phyloP scores from a whole-genome alignment of 1,140 invertebrate species.

The Ips typographus region DNA sequence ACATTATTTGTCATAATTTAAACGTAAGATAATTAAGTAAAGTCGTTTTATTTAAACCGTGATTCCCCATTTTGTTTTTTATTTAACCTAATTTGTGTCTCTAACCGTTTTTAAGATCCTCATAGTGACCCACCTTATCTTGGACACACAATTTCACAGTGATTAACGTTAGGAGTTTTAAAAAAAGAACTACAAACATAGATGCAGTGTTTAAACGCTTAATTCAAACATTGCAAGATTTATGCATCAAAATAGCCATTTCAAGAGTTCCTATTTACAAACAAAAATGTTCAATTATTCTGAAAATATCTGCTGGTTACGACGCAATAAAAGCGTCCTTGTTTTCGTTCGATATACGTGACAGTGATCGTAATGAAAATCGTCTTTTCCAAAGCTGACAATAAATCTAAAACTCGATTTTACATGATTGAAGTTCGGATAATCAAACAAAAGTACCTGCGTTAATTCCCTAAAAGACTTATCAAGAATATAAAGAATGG shows the following conservation, averaged over 20 bases:
- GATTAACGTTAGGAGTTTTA: not conserved
- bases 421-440: not conserved
- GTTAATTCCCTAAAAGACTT: no score
- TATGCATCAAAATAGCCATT: not conserved
- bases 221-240: not conserved
- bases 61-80: no score
- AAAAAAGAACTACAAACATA: not conserved
- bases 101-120: no score
- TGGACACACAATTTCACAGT: not conserved
- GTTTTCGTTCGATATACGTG: conserved; percentile 9
- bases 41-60: no score
- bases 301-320: not conserved
- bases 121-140: no score
- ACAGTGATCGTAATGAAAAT: conserved; percentile 18
- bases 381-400: not conserved
- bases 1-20: not conserved
- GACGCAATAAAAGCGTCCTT: not conserved
- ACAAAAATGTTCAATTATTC: not conserved
- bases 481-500: no score
- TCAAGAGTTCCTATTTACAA: not conserved
- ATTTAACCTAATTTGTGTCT: no score
- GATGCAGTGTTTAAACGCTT: not conserved
- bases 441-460: no score
- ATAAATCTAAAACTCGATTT: conserved; percentile 4
- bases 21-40: no score